Evolutionary conservation across 2,113 vertebrate species (phyloP).

Genomic region (Lamprotornis superbus): DNA sequence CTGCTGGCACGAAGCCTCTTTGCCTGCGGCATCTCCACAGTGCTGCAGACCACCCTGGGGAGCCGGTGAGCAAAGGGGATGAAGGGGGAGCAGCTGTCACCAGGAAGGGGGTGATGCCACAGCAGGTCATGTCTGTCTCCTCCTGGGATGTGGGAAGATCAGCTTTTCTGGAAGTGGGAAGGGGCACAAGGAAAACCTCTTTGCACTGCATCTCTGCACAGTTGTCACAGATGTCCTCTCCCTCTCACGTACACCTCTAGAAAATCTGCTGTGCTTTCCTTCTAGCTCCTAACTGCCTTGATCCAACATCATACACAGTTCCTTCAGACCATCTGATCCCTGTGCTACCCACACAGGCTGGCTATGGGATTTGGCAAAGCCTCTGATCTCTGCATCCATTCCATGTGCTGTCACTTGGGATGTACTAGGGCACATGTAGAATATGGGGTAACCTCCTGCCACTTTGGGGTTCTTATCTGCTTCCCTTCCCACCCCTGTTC

Average conservation of each 20-base stretch:
- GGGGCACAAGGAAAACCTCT: not conserved
- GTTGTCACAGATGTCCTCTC: not conserved
- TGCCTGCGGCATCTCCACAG: conserved; percentile 78
- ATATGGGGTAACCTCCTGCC: not conserved
- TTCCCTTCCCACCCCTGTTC: not conserved
- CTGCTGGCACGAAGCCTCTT: conserved; percentile 81
- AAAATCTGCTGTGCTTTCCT: not conserved
- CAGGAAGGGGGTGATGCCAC: not conserved
- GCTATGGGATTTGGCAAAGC: not conserved
- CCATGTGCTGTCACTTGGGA: not conserved
- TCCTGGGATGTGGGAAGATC: not conserved
- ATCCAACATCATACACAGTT: not conserved
- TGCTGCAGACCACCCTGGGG: conserved; percentile 78
- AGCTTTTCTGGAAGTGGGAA: not conserved
- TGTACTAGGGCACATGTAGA: not conserved
- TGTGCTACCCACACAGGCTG: not conserved
- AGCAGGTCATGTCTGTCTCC: not conserved
- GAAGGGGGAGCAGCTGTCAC: not conserved
- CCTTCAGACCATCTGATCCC: rapidly evolving
- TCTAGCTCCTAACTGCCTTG: not conserved
- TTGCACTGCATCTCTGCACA: not conserved
- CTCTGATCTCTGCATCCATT: not conserved
- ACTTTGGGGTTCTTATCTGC: not conserved
- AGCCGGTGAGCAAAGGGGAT: conserved; percentile 71
- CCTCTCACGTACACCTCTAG: not conserved